Evolutionary conservation across 2,888 invertebrate species (phyloP).

Genomic region (Hesperia comma): DNA sequence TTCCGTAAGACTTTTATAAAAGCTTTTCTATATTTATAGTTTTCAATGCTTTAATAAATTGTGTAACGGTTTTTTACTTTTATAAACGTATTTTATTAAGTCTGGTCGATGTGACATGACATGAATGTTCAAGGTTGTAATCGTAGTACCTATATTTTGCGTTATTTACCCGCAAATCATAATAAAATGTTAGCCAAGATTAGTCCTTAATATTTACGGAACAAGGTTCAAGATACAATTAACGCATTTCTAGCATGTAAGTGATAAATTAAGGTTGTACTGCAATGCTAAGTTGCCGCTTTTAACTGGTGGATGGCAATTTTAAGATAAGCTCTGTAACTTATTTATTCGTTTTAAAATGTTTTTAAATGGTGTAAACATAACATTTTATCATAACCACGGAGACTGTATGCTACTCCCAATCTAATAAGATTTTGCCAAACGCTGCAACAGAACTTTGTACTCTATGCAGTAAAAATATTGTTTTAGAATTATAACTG

Average conservation of each 20-base stretch:
- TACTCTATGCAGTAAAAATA: neutral
- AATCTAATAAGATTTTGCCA: neutral
- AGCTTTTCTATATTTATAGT: conserved; percentile 16
- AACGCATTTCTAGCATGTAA: conserved; percentile 33
- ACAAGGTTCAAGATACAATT: conserved; percentile 31
- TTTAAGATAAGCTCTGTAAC: neutral
- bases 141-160: neutral
- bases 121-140: neutral
- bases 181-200: conserved; percentile 10
- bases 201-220: conserved; percentile 9
- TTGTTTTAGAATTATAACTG: neutral
- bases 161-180: conserved; percentile 1
- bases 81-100: conserved; percentile 11
- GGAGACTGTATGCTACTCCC: no score
- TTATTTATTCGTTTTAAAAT: neutral
- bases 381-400: no score
- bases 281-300: conserved; percentile 42
- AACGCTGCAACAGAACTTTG: neutral
- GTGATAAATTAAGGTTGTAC: conserved; percentile 52
- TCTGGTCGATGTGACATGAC: neutral
- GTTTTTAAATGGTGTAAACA: neutral
- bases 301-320: conserved; percentile 50
- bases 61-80: conserved; percentile 24
- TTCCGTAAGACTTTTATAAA: conserved; percentile 19
- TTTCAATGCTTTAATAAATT: conserved; percentile 32